Evolutionary conservation across 2,888 invertebrate genomes (phyloP), one percentile per base, ranked within the genome.

Genomic region (Archips crataeganus): DNA sequence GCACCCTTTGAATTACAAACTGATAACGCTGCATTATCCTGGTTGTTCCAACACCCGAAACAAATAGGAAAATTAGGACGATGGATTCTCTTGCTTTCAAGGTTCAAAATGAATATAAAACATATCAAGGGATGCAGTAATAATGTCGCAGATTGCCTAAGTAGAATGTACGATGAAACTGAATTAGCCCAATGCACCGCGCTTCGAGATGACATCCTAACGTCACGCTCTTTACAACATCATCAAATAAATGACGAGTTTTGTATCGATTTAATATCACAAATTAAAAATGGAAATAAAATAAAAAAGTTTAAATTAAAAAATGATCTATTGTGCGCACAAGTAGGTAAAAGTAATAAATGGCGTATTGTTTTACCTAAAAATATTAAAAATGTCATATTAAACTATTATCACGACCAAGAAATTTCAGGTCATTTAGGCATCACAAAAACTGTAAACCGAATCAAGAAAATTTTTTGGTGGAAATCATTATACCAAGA

Each of bases 11-110:
- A 71, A 54, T 32, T 71, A 4, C 60, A 71, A 32, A 71, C 71
- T 2, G 72, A 66, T n/a, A 72, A 72, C 5, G 72, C 72, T 2
- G 72, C 72, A 5, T 51, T 72, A 9, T 67, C 72, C 1, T 72
- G 72, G 72, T 42, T 72, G 4, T 72, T 72, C 34, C 42, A 66
- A 42, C 72, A 72, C 13, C 70, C 70, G 10, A 70, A 70, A 63
- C 63, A 70, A 34, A 70, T 70, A 6, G 70, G 70, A 2, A 70
- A 70, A 54, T 10, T 70, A 3, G 62, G 70, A 5, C 39, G 62
- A 45, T 70, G 70, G 70, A 63, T 63, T 32, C 63, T 62, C 11
- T 1, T 54, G n/a, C 13, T 70, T 2, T 70, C 70, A 0, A 51
- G 54, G 3, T 70, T 54, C 13, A 70, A 70, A 54, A 42, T 70